A percentile compares a stretch with the other conserved stretches of the same genome.
These are phyloP conservation scores for Synanthedon andrenaeformis DNA, from an alignment of 2,888 invertebrate genomes.

Conservation along the genomic window DNA sequence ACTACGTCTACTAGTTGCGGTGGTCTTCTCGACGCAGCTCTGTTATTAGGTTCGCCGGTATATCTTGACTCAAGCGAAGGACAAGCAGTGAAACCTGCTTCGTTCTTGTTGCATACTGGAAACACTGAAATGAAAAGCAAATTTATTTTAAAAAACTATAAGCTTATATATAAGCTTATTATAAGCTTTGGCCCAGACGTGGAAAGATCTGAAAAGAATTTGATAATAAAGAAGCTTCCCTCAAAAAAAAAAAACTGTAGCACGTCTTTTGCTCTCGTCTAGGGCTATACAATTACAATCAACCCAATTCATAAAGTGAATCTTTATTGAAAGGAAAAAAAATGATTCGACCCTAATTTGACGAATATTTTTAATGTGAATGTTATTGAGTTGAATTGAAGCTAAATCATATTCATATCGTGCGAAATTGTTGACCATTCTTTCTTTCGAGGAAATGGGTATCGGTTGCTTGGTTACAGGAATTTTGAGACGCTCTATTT, in stretches of 20 bases:
- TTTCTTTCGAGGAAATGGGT: constrained; percentile 16
- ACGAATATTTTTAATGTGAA: no score
- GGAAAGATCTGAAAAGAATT: no score
- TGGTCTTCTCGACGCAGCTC: constrained; percentile 72
- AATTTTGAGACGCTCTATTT: constrained; percentile 7
- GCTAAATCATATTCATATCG: constrained; percentile 37
- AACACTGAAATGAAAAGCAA: constrained; percentile 42
- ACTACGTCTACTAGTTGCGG: constrained; percentile 75
- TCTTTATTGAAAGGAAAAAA: no score
- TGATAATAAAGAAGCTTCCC: no score
- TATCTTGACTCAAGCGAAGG: constrained; percentile 73
- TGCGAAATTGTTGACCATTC: constrained; percentile 48
- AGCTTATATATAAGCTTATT: no score
- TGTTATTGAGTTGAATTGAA: constrained; percentile 22
- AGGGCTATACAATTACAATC: no score
- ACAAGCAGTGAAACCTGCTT: constrained; percentile 58
- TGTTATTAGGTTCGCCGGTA: constrained; percentile 83
- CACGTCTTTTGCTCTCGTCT: no score
- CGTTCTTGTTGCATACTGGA: constrained; percentile 60
- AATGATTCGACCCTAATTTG: no score
- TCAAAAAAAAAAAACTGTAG: no score
- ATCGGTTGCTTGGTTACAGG: constrained; percentile 15
- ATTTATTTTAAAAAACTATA: no score
- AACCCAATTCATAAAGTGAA: no score
- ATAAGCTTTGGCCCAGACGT: background rate